Conservation (phyloP, 2,113 vertebrate genomes). For the Pterophyllum scalare region DNA sequence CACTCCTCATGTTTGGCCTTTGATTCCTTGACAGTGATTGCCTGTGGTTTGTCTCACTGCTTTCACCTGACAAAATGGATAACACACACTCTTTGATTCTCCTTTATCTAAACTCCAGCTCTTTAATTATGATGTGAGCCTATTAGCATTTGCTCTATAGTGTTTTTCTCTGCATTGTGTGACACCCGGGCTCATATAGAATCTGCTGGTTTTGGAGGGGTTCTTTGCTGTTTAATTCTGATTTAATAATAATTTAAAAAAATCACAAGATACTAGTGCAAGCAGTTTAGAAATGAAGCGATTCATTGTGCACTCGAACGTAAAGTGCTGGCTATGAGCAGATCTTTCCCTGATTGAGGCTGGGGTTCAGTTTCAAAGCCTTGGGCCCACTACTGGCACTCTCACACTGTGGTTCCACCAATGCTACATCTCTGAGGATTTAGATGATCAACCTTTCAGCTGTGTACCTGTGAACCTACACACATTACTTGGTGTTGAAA, state of each 20-base stretch:
- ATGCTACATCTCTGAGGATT: slow-evolving; percentile 27
- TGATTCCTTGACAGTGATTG: slow-evolving; percentile 17
- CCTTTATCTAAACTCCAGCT: background rate
- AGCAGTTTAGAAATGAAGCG: slow-evolving; percentile 7
- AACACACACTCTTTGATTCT: background rate
- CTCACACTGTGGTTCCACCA: slow-evolving; percentile 36
- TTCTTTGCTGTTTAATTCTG: background rate
- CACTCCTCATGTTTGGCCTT: background rate
- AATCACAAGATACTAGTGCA: background rate
- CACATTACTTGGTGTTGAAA: background rate
- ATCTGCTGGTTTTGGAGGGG: background rate
- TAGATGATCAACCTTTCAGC: slow-evolving; percentile 21
- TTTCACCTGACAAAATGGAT: slow-evolving; percentile 26
- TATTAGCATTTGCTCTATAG: background rate
- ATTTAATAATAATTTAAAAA: background rate
- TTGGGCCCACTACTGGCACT: slow-evolving; percentile 21
- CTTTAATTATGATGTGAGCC: background rate
- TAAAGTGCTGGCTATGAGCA: background rate
- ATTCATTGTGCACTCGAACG: background rate
- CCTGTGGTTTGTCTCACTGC: slow-evolving; percentile 1
- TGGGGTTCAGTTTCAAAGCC: slow-evolving; percentile 41
- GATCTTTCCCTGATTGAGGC: slow-evolving; percentile 27
- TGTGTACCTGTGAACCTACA: background rate
- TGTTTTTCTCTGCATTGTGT: background rate
- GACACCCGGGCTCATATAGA: background rate